Evolutionary conservation across 37 sponge, comb jelly and placozoan genomes (phyloP).

Genomic region (Diacarnus erythraeanus): DNA sequence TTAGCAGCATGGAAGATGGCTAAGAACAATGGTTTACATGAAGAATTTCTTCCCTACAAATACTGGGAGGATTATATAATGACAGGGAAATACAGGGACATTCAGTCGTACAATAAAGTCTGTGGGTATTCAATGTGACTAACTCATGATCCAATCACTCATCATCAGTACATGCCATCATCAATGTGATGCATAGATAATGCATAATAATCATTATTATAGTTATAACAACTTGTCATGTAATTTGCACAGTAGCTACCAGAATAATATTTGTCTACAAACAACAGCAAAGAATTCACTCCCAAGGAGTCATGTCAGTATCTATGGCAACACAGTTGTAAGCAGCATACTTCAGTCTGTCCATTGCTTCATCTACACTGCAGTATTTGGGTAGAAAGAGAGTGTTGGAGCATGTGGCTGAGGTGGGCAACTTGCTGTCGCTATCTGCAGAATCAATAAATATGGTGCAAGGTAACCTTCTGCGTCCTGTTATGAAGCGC

Average conservation of each 20-base stretch:
- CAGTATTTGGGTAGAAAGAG: slow-evolving; percentile 86
- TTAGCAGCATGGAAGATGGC: background rate
- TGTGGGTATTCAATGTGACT: too few relatives aligned
- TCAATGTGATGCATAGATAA: too few relatives aligned
- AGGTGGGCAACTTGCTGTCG: slow-evolving; percentile 61
- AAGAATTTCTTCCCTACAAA: slow-evolving; percentile 16
- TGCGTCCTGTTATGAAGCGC: slow-evolving; percentile 88
- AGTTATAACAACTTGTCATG: background rate
- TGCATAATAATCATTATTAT: background rate
- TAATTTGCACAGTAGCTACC: background rate
- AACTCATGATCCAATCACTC: too few relatives aligned
- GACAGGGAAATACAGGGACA: slow-evolving; percentile 29
- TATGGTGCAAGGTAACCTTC: slow-evolving; percentile 79
- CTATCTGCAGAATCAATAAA: slow-evolving; percentile 55
- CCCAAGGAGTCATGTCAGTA: slow-evolving; percentile 67
- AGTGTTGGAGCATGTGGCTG: slow-evolving; percentile 88
- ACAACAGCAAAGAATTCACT: background rate
- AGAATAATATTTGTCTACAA: too few relatives aligned
- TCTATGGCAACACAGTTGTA: slow-evolving; percentile 94
- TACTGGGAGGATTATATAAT: slow-evolving; percentile 31
- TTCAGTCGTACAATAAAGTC: slow-evolving; percentile 19
- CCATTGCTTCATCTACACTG: slow-evolving; percentile 71
- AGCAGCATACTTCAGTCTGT: slow-evolving; percentile 80
- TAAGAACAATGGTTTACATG: slow-evolving; percentile 6
- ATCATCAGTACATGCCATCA: too few relatives aligned